Percentiles rank a stretch among this genome's conserved stretches.
These are phyloP conservation scores for Chirona hameri DNA, from an alignment of 2,888 invertebrate species.

Conservation along the genomic window DNA sequence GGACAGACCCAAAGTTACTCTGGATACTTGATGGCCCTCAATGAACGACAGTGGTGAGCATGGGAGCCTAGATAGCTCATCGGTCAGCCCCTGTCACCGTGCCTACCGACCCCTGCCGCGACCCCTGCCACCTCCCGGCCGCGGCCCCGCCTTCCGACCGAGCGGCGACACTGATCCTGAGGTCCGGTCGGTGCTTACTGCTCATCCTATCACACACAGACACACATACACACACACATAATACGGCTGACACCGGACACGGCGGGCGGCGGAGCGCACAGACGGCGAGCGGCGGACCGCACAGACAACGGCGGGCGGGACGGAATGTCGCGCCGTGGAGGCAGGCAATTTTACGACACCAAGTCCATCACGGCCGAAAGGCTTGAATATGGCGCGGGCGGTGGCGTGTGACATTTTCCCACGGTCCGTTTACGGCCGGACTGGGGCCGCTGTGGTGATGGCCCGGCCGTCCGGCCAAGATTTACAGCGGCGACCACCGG, in stretches of 20 bases:
- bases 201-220: too few relatives aligned
- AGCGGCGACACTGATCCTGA: too few relatives aligned
- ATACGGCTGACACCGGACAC: background rate
- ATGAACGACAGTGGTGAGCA: too few relatives aligned
- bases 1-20: too few relatives aligned
- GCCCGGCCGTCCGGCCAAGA: background rate
- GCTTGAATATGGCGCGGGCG: conserved; percentile 8
- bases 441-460: background rate
- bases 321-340: background rate
- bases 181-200: too few relatives aligned
- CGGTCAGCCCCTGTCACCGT: too few relatives aligned
- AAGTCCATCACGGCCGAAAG: conserved; percentile 22
- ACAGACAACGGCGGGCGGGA: background rate
- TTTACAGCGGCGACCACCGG: conserved; percentile 4
- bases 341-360: background rate
- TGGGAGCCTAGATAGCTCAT: too few relatives aligned
- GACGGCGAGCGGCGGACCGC: background rate
- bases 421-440: background rate
- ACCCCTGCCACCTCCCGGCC: too few relatives aligned
- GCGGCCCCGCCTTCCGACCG: too few relatives aligned
- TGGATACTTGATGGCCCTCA: too few relatives aligned
- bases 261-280: background rate
- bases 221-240: too few relatives aligned
- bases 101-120: too few relatives aligned
- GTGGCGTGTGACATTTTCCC: background rate